Conservation (phyloP, 2,888 invertebrate genomes). For the Cheilosia urbana region DNA sequence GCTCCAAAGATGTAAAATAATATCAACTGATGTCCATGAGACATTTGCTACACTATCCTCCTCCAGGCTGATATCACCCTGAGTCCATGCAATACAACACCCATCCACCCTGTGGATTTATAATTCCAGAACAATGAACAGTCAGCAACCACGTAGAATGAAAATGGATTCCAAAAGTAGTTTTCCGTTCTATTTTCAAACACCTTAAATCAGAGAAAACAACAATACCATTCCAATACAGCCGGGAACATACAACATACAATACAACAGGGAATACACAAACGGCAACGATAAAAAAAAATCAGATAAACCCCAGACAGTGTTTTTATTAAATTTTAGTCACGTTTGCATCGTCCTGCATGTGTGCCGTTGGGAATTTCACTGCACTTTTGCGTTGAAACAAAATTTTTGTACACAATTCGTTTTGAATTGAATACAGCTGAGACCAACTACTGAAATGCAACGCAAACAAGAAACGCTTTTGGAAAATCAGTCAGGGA, state of each 20-base stretch:
- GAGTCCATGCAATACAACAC: too few species aligned
- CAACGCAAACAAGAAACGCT: background rate
- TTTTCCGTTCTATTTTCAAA: constrained; percentile 6
- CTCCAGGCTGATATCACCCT: too few species aligned
- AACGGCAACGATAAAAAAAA: background rate
- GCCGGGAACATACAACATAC: too few species aligned
- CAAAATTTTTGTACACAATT: constrained; percentile 35
- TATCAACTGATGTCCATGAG: too few species aligned
- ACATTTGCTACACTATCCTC: too few species aligned
- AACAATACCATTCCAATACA: constrained; percentile 21
- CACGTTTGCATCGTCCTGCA: constrained; percentile 59
- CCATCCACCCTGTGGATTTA: too few species aligned
- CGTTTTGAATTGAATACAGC: constrained; percentile 44
- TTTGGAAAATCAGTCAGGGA: constrained; percentile 56
- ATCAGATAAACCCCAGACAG: constrained; percentile 29
- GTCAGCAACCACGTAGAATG: background rate
- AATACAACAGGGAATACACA: constrained; percentile 11
- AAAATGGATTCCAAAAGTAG: constrained; percentile 11
- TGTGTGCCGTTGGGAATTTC: constrained; percentile 37
- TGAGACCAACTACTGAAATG: constrained; percentile 51
- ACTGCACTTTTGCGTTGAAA: constrained; percentile 34
- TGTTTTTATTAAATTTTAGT: constrained; percentile 59
- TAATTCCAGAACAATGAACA: background rate
- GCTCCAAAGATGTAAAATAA: too few species aligned
- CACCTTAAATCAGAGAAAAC: constrained; percentile 10